Conservation (phyloP, 2,888 invertebrate species). For the Cyaniris semiargus region DNA sequence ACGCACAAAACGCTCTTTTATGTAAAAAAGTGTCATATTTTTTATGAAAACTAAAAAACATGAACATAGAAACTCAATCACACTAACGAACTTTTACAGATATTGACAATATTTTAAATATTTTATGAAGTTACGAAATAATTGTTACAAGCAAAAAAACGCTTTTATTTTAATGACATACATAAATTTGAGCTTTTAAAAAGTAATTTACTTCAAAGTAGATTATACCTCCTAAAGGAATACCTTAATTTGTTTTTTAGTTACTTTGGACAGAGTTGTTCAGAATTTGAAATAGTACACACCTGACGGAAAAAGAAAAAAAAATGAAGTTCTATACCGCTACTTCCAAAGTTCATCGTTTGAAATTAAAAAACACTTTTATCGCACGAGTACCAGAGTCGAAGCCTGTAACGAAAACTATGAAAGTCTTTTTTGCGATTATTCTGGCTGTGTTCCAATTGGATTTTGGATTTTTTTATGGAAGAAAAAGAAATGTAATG, state of each 20-base stretch:
- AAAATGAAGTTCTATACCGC: neutral
- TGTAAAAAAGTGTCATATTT: too few relatives aligned
- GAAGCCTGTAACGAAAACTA: conserved; percentile 9
- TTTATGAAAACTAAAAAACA: too few relatives aligned
- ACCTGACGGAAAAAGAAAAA: neutral
- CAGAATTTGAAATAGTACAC: neutral
- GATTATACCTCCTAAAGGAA: neutral
- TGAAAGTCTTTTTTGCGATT: conserved; percentile 25
- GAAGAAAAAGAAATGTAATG: neutral
- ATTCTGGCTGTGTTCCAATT: neutral
- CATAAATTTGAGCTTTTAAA: neutral
- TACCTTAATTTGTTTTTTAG: neutral
- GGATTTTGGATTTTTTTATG: conserved; percentile 24
- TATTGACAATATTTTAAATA: neutral
- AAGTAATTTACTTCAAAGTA: neutral
- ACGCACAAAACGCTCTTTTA: too few relatives aligned
- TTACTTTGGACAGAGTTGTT: neutral
- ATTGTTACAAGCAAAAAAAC: neutral
- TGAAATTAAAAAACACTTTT: conserved; percentile 27
- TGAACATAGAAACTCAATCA: neutral
- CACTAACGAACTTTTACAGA: neutral
- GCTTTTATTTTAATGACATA: neutral
- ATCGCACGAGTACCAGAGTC: neutral
- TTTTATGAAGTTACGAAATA: neutral
- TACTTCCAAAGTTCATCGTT: neutral